Evolutionary conservation across 2,888 invertebrate genomes (phyloP).

Genomic region (Aporophyla nigra): DNA sequence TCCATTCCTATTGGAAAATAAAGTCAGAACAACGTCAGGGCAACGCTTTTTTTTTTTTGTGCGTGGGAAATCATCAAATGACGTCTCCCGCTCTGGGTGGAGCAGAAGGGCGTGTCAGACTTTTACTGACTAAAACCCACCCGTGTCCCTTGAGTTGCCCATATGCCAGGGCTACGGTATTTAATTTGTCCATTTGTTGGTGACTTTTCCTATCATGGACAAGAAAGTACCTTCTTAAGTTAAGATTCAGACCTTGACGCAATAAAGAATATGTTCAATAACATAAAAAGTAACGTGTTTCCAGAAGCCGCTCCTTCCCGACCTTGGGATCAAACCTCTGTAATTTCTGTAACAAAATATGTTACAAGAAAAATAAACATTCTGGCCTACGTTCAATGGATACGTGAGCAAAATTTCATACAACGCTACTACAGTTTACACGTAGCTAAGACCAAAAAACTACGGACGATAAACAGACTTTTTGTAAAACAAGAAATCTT

Average conservation of each 20-base stretch:
- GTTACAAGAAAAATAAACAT: conserved; percentile 29
- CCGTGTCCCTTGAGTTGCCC: no score
- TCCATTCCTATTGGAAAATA: background rate
- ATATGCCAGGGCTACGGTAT: no score
- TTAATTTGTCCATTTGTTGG: background rate
- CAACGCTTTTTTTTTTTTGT: no score
- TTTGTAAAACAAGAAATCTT: background rate
- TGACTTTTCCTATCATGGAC: background rate
- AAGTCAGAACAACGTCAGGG: no score
- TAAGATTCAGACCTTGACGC: background rate
- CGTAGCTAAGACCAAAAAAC: conserved; percentile 1
- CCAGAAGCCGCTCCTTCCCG: background rate
- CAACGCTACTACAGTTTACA: background rate
- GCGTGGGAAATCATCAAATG: no score
- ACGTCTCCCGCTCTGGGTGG: no score
- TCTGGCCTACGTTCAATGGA: conserved; percentile 7
- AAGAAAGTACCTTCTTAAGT: background rate
- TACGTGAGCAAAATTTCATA: conserved; percentile 33
- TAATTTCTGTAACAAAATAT: conserved; percentile 25
- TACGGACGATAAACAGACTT: background rate
- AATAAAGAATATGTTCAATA: background rate
- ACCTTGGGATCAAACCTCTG: conserved; percentile 19
- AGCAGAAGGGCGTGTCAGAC: no score
- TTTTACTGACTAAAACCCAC: no score
- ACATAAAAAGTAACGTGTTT: background rate